Evolutionary conservation across 1,140 invertebrate species (phyloP).

Genomic region (Riptortus pedestris): DNA sequence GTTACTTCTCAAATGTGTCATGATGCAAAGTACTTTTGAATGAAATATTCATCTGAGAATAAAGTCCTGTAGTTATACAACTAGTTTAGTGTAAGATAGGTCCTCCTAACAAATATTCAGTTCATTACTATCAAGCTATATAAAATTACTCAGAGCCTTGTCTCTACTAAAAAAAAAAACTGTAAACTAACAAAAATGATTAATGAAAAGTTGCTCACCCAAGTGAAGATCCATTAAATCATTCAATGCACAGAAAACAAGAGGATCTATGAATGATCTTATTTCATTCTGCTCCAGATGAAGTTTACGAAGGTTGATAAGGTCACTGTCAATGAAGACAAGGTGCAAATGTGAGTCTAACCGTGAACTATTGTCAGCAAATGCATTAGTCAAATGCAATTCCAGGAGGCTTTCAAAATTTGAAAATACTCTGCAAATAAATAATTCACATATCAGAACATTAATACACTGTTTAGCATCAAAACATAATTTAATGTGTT

Average conservation of each 20-base stretch:
- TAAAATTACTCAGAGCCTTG: no score
- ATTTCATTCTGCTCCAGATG: conserved; percentile 74
- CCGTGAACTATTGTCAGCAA: conserved; percentile 53
- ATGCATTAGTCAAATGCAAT: conserved; percentile 64
- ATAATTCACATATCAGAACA: neutral
- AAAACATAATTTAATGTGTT: no score
- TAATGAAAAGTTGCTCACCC: conserved; percentile 46
- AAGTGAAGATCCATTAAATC: conserved; percentile 56
- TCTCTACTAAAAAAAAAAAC: no score
- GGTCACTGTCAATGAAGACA: conserved; percentile 59
- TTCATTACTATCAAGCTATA: no score
- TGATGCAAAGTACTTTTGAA: no score
- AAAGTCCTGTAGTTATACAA: no score
- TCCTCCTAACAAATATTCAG: no score
- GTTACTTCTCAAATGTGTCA: no score
- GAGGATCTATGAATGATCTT: conserved; percentile 45
- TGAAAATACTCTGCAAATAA: conserved; percentile 51
- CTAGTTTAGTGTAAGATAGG: no score
- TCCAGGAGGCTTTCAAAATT: conserved; percentile 63
- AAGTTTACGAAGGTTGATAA: conserved; percentile 55
- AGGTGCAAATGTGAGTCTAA: conserved; percentile 54
- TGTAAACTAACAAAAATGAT: no score
- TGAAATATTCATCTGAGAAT: no score
- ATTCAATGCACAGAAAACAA: conserved; percentile 60
- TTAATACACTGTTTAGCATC: no score